phyloP scores from a whole-genome alignment of 2,113 vertebrate genomes.

The Periophthalmus modestus region DNA sequence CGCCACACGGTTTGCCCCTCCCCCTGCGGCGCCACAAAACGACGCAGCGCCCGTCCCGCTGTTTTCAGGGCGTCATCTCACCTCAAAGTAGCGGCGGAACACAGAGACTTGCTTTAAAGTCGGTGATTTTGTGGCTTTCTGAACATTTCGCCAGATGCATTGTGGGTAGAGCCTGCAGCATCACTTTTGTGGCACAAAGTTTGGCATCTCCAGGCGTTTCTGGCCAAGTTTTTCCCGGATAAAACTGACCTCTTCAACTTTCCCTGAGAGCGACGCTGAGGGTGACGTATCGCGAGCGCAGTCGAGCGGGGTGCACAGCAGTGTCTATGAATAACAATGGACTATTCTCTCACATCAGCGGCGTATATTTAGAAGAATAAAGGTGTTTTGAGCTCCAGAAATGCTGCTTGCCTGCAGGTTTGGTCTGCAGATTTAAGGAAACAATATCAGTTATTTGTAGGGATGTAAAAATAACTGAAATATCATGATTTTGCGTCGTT shows the following conservation, averaged over 20 bases:
- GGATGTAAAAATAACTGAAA: too few relatives aligned
- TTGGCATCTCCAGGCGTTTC: not conserved
- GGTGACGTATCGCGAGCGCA: not conserved
- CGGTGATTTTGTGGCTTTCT: conserved; percentile 41
- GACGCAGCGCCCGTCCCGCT: conserved; percentile 17
- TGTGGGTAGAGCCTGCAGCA: conserved; percentile 22
- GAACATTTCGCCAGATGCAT: conserved; percentile 48
- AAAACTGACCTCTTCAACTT: conserved; percentile 6
- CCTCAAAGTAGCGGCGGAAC: conserved; percentile 41
- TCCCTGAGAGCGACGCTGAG: not conserved
- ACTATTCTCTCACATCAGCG: not conserved
- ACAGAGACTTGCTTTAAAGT: conserved; percentile 28
- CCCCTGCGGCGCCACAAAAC: conserved; percentile 17
- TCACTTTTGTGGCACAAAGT: conserved; percentile 18
- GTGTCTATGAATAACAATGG: not conserved
- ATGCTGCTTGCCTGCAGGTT: too few relatives aligned
- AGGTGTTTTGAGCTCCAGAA: not conserved
- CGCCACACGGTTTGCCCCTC: conserved; percentile 24
- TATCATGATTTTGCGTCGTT: too few relatives aligned
- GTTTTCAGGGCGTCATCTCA: conserved; percentile 45
- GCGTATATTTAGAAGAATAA: not conserved
- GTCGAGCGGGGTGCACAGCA: not conserved
- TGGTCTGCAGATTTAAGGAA: not conserved
- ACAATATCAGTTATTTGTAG: not conserved
- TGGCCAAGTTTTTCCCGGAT: conserved; percentile 3